Evolutionary conservation across 1,140 invertebrate genomes (phyloP).

Genomic region (Dreissena rostriformis): DNA sequence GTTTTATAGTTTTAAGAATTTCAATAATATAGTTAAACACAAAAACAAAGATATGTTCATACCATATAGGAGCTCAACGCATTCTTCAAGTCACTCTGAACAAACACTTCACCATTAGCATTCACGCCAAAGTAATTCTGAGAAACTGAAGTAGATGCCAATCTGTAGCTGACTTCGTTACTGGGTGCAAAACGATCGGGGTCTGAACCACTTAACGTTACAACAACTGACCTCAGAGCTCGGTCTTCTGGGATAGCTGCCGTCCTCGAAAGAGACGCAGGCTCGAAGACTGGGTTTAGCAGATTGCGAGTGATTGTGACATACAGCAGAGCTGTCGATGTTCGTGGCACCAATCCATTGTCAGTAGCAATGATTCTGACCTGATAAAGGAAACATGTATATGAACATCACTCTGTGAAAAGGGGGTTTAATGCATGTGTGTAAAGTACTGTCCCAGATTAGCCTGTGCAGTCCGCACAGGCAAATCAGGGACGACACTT

Average conservation of each 20-base stretch:
- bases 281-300: slow-evolving; percentile 50
- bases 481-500: no score
- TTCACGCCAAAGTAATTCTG: slow-evolving; percentile 20
- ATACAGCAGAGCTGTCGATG: slow-evolving; percentile 56
- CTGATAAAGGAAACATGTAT: no score
- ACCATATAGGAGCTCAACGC: no score
- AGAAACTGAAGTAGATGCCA: not conserved
- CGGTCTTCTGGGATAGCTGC: slow-evolving; percentile 26
- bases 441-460: no score
- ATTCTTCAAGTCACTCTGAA: slow-evolving; percentile 18
- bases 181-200: slow-evolving; percentile 9
- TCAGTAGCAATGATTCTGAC: slow-evolving; percentile 64
- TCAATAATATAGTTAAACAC: no score
- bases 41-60: no score
- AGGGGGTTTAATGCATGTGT: no score
- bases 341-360: slow-evolving; percentile 53
- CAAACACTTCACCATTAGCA: slow-evolving; percentile 18
- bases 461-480: no score
- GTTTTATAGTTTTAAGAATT: no score
- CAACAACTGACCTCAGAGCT: not conserved
- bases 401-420: no score
- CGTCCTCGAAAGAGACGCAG: not conserved
- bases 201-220: slow-evolving; percentile 1
- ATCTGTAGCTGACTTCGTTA: slow-evolving; percentile 20
- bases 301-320: slow-evolving; percentile 66